phyloP scores from a whole-genome alignment of 2,113 vertebrate genomes.

The Xenopus borealis region DNA sequence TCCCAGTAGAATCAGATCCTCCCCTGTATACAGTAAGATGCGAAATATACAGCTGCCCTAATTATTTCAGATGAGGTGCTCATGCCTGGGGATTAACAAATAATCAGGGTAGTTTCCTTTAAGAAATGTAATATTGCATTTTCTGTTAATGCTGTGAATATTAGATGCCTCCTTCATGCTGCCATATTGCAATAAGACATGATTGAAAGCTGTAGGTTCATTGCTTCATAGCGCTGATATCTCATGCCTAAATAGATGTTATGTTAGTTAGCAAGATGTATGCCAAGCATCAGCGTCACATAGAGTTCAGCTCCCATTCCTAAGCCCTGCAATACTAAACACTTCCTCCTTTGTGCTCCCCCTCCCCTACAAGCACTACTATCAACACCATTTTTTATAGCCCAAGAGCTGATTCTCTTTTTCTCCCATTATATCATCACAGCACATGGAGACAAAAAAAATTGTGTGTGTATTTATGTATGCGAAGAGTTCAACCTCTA shows the following conservation, averaged over 20 bases:
- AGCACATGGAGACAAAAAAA: no score
- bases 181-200: neutral
- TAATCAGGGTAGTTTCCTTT: neutral
- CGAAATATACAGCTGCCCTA: constrained; percentile 16
- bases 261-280: constrained; percentile 6
- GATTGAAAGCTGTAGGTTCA: neutral
- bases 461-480: no score
- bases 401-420: neutral
- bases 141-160: neutral
- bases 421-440: no score
- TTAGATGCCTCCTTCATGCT: neutral
- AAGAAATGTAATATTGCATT: neutral
- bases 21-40: constrained; percentile 24
- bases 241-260: constrained; percentile 1
- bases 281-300: neutral
- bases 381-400: constrained; percentile 1
- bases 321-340: constrained; percentile 20
- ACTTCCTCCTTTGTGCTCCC: constrained; percentile 23
- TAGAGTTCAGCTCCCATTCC: neutral
- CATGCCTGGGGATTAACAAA: neutral
- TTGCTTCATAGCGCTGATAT: neutral
- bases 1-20: constrained; percentile 35
- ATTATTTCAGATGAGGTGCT: constrained; percentile 2
- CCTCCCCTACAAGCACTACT: constrained; percentile 11
- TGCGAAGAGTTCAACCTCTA: no score